A percentile compares a stretch with the other conserved stretches of the same genome.
phyloP scores from a whole-genome alignment of 2,888 invertebrate genomes.

The Bhutanitis thaidina region DNA sequence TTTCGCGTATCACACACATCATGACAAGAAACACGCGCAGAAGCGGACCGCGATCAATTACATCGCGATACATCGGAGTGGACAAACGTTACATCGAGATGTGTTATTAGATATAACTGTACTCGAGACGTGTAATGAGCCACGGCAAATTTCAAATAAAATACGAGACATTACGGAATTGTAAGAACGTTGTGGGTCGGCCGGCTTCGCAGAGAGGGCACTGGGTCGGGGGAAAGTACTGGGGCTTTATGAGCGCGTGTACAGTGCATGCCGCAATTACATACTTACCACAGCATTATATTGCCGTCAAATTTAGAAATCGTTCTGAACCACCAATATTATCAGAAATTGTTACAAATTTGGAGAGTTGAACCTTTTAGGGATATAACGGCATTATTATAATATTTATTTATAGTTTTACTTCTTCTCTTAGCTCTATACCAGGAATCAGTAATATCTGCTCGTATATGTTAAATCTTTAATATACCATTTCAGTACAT shows the following conservation, averaged over 20 bases:
- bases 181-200: slow-evolving; percentile 65
- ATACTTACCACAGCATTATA: slow-evolving; percentile 35
- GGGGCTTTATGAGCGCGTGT: slow-evolving; percentile 57
- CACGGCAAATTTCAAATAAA: slow-evolving; percentile 64
- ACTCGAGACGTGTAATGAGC: slow-evolving; percentile 55
- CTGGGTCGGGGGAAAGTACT: slow-evolving; percentile 78
- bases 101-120: slow-evolving; percentile 57
- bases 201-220: slow-evolving; percentile 62
- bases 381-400: no score
- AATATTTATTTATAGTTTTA: no score
- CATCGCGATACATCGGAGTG: slow-evolving; percentile 31
- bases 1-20: slow-evolving; percentile 27
- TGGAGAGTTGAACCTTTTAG: no score
- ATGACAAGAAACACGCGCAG: slow-evolving; percentile 19
- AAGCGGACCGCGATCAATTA: slow-evolving; percentile 30
- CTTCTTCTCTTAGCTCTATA: no score
- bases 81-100: slow-evolving; percentile 39
- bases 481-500: no score
- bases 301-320: slow-evolving; percentile 18
- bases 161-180: slow-evolving; percentile 69
- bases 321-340: background rate
- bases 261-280: slow-evolving; percentile 64
- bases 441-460: no score
- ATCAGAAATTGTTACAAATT: background rate
- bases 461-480: no score